Percentiles rank a stretch among this genome's conserved stretches.
Evolutionary conservation across 2,888 invertebrate genomes (phyloP).

Genomic region (Dynastes grantii): DNA sequence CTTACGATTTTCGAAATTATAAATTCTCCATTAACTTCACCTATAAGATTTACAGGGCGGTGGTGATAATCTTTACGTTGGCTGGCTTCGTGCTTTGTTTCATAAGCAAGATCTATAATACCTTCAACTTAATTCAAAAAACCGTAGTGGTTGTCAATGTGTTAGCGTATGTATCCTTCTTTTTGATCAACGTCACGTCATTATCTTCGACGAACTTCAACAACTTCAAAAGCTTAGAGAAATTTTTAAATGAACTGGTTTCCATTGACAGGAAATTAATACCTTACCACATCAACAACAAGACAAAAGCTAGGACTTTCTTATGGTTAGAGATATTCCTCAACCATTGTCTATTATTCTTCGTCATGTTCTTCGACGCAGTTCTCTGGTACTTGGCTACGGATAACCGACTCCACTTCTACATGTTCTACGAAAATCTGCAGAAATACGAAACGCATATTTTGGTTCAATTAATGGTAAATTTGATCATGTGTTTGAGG

Average conservation of each 20-base stretch:
- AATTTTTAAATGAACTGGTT: conserved; percentile 32
- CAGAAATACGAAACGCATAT: conserved; percentile 45
- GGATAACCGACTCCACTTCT: conserved; percentile 20
- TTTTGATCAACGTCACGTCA: conserved; percentile 45
- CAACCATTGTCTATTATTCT: conserved; percentile 14
- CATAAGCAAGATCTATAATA: conserved; percentile 24
- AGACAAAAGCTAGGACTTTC: conserved; percentile 19
- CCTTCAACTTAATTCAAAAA: conserved; percentile 16
- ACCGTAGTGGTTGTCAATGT: conserved; percentile 44
- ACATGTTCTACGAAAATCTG: conserved; percentile 40
- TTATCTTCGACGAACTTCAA: conserved; percentile 39
- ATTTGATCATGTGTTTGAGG: conserved; percentile 42
- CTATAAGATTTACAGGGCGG: conserved; percentile 28
- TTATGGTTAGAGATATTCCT: conserved; percentile 23
- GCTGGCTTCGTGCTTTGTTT: conserved; percentile 31
- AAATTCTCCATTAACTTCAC: conserved; percentile 18
- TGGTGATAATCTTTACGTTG: conserved; percentile 22
- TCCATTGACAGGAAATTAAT: conserved; percentile 36
- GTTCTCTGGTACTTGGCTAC: conserved; percentile 38
- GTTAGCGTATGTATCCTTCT: conserved; percentile 40
- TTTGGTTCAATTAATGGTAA: conserved; percentile 46
- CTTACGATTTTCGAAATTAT: conserved; percentile 41
- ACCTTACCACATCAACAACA: conserved; percentile 19
- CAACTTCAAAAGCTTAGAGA: conserved; percentile 37
- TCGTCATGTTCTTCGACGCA: conserved; percentile 32